Evolutionary conservation across 1,140 invertebrate species (phyloP), one percentile per base, ranked within the genome.

Genomic region (Doryteuthis pealeii): DNA sequence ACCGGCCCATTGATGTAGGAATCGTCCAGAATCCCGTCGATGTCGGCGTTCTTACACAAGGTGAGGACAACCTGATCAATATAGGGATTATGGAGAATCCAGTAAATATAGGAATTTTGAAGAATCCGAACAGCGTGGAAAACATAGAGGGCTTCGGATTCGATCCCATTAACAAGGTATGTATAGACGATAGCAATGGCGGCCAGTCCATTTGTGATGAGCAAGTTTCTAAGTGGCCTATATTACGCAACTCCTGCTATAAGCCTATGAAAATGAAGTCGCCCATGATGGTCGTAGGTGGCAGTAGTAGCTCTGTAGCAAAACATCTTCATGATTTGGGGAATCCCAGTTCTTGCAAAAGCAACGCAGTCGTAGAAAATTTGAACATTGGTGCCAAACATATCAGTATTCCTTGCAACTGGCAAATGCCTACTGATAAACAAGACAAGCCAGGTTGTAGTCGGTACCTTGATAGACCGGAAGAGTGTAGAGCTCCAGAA

Each of bases 101-200:
- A 5, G 54, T 62, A n/a, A 62, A 62, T 62, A 62, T 62, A n/a
- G 54, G 54, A 62, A 62, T 62, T n/a, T 62, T 62, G 26, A 62
- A 62, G 18, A 62, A 62, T 28, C 54, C 54, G 10, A 62, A 62
- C 54, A 62, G 54, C 18, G 26, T 22, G 6, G 54, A 62, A 22
- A 62, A 62, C 26, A 8, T 62, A 5, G 54, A 62, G 5, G 26
- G 26, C 26, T 62, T n/a, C 18, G 35, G 35, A 3, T n/a, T 62
- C 22, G 54, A 62, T 22, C 54, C 54, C 12, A 22, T 62, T 28
- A 22, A 62, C 54, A 62, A 62, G 18, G 54, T 62, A 5, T 62
- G 54, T 62, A 28, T 62, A 5, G 54, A 62, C 5, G 26, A 62
- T 6, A 28, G 18, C 26, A 5, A 18, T 5, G 6, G 22, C 6